Conservation (phyloP, 1,140 invertebrate genomes). For the Eulimnadia texana region DNA sequence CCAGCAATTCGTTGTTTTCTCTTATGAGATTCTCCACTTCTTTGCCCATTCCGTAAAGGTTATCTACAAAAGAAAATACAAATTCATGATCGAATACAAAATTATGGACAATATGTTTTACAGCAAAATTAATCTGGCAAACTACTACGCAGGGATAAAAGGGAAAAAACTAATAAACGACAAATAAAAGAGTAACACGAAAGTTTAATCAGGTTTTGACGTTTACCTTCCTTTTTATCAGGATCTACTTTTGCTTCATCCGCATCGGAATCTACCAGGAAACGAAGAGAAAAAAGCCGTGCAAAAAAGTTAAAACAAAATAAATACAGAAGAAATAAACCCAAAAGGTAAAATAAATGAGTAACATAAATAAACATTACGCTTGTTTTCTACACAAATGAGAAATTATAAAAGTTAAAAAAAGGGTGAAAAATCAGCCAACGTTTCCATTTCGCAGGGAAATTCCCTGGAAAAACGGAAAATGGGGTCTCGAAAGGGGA, state of each 20-base stretch:
- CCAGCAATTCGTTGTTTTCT: slow-evolving; percentile 95
- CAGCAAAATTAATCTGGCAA: not conserved
- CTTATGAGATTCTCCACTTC: slow-evolving; percentile 99
- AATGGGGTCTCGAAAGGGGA: not conserved
- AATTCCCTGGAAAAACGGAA: no score
- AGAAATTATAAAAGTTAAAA: not conserved
- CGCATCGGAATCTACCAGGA: not conserved
- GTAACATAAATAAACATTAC: no score
- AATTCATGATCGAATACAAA: slow-evolving; percentile 20
- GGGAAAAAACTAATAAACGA: not conserved
- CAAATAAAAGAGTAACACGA: not conserved
- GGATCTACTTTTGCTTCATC: not conserved
- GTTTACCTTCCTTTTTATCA: not conserved
- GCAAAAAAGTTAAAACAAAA: not conserved
- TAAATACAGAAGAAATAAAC: no score
- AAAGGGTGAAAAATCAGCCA: not conserved
- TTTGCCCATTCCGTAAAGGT: slow-evolving; percentile 84
- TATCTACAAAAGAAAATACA: slow-evolving; percentile 18
- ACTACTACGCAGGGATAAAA: not conserved
- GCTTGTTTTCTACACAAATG: no score
- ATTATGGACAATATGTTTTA: slow-evolving; percentile 11
- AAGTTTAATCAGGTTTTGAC: no score
- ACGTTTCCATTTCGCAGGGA: no score
- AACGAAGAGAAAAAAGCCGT: not conserved
- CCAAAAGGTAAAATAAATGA: no score